Base-by-base conservation (phyloP, 2,113 vertebrate genomes). In the Dunckerocampus dactyliophorus region DNA sequence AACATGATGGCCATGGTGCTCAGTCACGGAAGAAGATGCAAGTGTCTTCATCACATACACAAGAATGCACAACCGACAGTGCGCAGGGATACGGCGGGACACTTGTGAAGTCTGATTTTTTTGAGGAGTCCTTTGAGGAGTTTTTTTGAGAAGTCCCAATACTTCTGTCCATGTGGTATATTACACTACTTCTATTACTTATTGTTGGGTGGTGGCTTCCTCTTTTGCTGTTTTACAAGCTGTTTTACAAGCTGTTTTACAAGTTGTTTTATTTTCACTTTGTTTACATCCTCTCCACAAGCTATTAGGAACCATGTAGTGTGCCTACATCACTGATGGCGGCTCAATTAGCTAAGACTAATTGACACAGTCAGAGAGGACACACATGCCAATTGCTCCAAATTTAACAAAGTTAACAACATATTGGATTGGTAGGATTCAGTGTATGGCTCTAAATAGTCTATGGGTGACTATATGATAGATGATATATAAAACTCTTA, bases 251-350 rank as follows among this genome's bases (percentile, higher is more conserved):
- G n/a, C n/a, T n/a, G n/a, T n/a, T n/a, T n/a, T n/a, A n/a, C n/a
- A n/a, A n/a, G n/a, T n/a, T n/a, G 68, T 72, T 72, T 59, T 42
- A 59, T 72, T 64, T 55, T 76, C 75, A 85, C 77, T 77, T 83
- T 83, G 79, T 86, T 79, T 82, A 79, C 65, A 76, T 75, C 52
- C 59, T 20, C 52, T 68, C 63, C 66, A 64, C 61, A 64, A 69
- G 69, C 65, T 60, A 74, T 82, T 75, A 76, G 59, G 50, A 63
- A 42, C 54, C 47, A 52, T 72, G 69, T 31, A 72, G 56, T 77
- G 74, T 69, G 71, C 82, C 67, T 82, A 77, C 65, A 81, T 82
- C 77, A 77, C 63, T 71, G 72, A 63, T 54, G 58, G 80, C 77
- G 77, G 74, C 77, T 77, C 70, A 65, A 81, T 81, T 78, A 66